phyloP scores from a whole-genome alignment of 2,797 vertebrate species.

The Sebastes minor region DNA sequence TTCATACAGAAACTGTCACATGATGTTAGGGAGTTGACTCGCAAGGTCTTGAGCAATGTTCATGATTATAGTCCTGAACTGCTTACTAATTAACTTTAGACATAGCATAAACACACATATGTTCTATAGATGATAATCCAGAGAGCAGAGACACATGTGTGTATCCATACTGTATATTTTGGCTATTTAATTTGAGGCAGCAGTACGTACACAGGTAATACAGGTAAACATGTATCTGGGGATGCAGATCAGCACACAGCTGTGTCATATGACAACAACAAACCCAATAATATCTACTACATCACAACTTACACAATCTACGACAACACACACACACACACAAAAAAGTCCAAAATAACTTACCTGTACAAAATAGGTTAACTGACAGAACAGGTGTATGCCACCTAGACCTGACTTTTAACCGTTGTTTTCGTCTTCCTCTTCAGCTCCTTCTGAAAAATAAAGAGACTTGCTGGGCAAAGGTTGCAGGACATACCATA shows the following conservation, averaged over 20 bases:
- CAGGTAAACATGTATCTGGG: neutral
- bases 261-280: conserved; percentile 15
- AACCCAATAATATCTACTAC: neutral
- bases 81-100: conserved; percentile 18
- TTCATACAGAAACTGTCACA: conserved; percentile 14
- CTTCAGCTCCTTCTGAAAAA: conserved; percentile 26
- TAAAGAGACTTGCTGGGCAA: conserved; percentile 56
- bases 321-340: neutral
- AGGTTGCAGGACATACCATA: conserved; percentile 58
- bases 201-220: neutral
- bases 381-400: neutral
- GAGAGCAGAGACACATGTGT: neutral
- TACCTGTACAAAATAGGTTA: conserved; percentile 39
- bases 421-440: conserved; percentile 23
- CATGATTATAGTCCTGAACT: neutral
- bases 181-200: neutral
- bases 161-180: neutral
- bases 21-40: neutral
- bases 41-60: neutral
- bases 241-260: neutral
- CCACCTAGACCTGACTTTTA: neutral
- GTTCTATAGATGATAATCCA: neutral
- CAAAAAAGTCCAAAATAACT: neutral
- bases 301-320: neutral
- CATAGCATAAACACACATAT: neutral